Evolutionary conservation across 2,113 vertebrate species (phyloP).

Genomic region (Neotragus moschatus): DNA sequence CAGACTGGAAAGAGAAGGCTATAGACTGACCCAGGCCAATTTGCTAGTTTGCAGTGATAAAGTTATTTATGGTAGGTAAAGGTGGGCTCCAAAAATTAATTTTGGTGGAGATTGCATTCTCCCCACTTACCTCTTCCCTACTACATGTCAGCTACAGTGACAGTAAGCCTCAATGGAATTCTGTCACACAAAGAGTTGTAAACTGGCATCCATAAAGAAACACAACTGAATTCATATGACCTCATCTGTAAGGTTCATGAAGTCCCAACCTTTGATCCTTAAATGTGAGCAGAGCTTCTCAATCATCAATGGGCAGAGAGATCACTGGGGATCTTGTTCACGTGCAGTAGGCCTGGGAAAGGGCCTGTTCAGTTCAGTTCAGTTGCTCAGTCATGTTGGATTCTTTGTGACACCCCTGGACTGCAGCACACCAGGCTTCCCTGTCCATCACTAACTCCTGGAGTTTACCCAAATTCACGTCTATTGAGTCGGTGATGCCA

Average conservation of each 20-base stretch:
- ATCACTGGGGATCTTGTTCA: background rate
- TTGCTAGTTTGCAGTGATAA: background rate
- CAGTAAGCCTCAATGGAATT: background rate
- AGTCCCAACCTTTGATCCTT: background rate
- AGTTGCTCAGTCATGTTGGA: fast-evolving
- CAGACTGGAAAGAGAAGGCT: background rate
- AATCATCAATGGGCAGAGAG: fast-evolving
- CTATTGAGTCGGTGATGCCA: background rate
- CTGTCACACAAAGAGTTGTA: background rate
- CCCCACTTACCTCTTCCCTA: background rate
- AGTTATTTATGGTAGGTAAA: background rate
- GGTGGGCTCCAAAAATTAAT: background rate
- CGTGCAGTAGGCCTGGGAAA: background rate
- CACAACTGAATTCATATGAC: background rate
- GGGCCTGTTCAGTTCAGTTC: background rate
- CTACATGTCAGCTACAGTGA: background rate
- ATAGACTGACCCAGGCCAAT: background rate
- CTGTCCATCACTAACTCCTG: background rate
- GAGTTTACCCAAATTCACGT: background rate
- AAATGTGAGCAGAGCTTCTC: background rate
- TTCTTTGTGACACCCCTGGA: background rate
- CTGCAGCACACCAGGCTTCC: background rate
- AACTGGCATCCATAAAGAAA: background rate
- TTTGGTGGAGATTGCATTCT: background rate
- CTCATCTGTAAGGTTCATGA: background rate